A percentile compares a stretch with the other conserved stretches of the same genome.
Conservation (phyloP, 2,797 vertebrate species). For the Sylvilagus floridanus region DNA sequence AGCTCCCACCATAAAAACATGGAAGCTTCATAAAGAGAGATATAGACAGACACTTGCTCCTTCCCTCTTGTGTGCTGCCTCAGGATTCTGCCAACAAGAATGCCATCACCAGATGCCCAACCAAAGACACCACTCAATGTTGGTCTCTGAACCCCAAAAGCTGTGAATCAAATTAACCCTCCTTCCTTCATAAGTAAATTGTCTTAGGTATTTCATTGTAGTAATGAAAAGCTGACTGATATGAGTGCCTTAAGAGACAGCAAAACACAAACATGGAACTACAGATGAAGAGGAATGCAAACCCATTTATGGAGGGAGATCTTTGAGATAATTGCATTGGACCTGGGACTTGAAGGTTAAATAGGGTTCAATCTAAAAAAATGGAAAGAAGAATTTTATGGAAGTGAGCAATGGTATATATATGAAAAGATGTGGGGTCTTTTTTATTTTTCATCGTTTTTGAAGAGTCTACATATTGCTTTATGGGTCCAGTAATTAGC, state of each 20-base stretch:
- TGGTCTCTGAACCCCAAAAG: no score
- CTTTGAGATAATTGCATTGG: neutral
- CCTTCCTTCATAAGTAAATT: no score
- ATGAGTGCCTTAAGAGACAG: neutral
- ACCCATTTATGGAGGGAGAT: neutral
- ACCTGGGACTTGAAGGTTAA: slow-evolving; percentile 3
- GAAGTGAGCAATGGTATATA: neutral
- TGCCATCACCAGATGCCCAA: no score
- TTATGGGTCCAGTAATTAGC: neutral
- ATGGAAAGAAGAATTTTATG: neutral
- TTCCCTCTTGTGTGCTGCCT: no score
- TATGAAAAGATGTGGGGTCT: neutral
- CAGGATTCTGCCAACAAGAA: no score
- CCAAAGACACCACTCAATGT: no score
- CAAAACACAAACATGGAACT: neutral
- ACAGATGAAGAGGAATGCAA: neutral
- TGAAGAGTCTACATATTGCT: neutral
- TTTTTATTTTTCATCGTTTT: neutral
- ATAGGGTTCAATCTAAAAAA: slow-evolving; percentile 26
- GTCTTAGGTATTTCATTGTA: no score
- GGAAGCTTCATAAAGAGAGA: no score
- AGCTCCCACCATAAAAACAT: no score
- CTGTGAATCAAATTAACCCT: no score
- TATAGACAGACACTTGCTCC: no score
- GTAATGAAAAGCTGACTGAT: neutral